Percentiles rank a stretch among this genome's conserved stretches.
These are phyloP conservation scores for Stichodactyla helianthus DNA, from an alignment of 64 coral and sea anemone genomes.

Conservation along the genomic window DNA sequence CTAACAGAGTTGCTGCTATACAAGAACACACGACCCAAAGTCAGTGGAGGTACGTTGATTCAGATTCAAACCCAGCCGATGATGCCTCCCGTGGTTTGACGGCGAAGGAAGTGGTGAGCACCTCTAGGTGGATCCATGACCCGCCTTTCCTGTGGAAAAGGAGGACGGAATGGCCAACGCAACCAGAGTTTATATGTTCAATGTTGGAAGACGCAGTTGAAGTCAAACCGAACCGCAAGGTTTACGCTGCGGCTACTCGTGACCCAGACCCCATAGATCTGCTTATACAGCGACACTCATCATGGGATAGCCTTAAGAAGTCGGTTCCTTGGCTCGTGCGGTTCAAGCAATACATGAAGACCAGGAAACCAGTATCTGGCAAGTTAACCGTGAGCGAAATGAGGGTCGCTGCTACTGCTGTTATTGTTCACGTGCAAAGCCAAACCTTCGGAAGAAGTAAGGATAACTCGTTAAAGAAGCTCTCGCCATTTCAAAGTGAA, in stretches of 20 bases:
- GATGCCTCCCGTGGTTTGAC: conserved; percentile 36
- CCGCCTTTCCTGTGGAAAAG: conserved; percentile 46
- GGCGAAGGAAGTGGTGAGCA: conserved; percentile 25
- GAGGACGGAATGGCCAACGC: conserved; percentile 24
- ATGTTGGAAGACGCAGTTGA: conserved; percentile 41
- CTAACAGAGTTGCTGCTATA: conserved; percentile 51
- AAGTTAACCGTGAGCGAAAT: conserved; percentile 21
- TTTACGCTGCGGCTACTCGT: not conserved
- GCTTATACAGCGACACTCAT: too few species aligned
- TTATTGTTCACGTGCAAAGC: conserved; percentile 16
- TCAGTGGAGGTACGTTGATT: conserved; percentile 47
- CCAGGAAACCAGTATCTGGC: not conserved
- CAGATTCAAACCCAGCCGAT: conserved; percentile 41
- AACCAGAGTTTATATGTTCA: conserved; percentile 24
- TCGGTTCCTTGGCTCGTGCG: conserved; percentile 42
- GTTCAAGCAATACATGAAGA: conserved; percentile 19
- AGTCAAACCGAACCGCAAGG: conserved; percentile 22
- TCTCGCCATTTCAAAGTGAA: not conserved
- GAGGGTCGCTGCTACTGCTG: not conserved
- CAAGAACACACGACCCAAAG: conserved; percentile 49
- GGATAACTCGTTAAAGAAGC: not conserved
- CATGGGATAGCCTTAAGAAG: conserved; percentile 48
- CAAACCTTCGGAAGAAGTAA: conserved; percentile 10
- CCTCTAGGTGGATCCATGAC: conserved; percentile 26
- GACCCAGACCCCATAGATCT: too few species aligned